Evolutionary conservation across 1,140 invertebrate genomes (phyloP).

Genomic region (Dendrolimus kikuchii): DNA sequence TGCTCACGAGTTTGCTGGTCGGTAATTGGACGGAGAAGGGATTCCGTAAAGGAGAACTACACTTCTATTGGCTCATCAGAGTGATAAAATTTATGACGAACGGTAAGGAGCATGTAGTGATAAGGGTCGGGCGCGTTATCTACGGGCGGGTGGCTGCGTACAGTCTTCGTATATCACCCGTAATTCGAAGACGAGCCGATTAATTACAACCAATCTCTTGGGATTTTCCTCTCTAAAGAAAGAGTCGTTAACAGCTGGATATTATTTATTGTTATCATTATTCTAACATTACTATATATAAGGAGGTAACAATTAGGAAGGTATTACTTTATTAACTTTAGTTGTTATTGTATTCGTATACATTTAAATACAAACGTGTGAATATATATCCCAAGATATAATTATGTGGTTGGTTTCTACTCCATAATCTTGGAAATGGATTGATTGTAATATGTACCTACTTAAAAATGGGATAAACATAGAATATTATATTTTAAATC

Average conservation of each 20-base stretch:
- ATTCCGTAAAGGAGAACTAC: constrained; percentile 50
- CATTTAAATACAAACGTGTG: too few relatives aligned
- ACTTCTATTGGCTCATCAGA: constrained; percentile 53
- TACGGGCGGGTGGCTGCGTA: constrained; percentile 24
- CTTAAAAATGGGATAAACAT: too few relatives aligned
- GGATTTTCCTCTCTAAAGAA: constrained; percentile 6
- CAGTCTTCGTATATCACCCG: constrained; percentile 28
- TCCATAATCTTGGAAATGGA: too few relatives aligned
- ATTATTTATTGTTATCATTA: constrained; percentile 13
- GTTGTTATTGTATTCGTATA: too few relatives aligned
- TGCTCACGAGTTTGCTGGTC: constrained; percentile 59
- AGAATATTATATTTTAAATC: too few relatives aligned
- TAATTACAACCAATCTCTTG: constrained; percentile 26
- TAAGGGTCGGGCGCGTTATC: constrained; percentile 61
- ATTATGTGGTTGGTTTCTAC: too few relatives aligned
- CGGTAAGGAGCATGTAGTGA: constrained; percentile 64
- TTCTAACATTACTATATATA: background rate
- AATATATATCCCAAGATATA: too few relatives aligned
- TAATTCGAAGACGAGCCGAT: constrained; percentile 22
- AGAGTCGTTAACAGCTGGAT: constrained; percentile 10
- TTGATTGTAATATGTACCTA: too few relatives aligned
- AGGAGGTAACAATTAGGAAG: too few relatives aligned
- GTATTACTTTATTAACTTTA: too few relatives aligned
- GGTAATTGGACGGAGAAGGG: constrained; percentile 48
- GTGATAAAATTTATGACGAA: constrained; percentile 70